Evolutionary conservation across 2,888 invertebrate species (phyloP), one percentile per base, ranked within the genome.

Genomic region (Seira ritae): DNA sequence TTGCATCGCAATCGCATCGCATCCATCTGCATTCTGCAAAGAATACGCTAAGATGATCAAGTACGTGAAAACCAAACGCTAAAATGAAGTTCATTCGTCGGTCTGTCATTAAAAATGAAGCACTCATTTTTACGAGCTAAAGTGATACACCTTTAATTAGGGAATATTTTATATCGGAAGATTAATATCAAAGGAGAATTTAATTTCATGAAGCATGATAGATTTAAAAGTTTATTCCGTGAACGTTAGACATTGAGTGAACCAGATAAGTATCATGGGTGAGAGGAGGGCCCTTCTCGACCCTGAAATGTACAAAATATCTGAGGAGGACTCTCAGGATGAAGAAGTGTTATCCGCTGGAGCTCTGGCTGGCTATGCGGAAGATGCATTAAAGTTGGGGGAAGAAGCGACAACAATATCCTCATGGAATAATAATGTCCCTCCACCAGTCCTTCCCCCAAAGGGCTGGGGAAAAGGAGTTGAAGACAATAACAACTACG

Each of bases 261-360:
- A 86, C 85, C 84, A 75, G 77, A 62, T 84, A 86, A 31, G 50
- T 81, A 31, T 31, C 2, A 31, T 31, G 31, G 31, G 31, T 31
- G 31, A 31, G 31, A 31, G 31, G n/a, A 78, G 88, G 22, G 82
- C 86, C 1, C 67, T 86, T 8, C 75, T 88, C 8, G 87, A 87
- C 69, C 85, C 87, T 23, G 87, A 88, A 72, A 88, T 88, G 87
- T 88, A 88, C 80, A 88, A 88, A 84, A 88, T 88, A 10, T 88
- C 87, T n/a, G 88, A 88, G 60, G 88, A 88, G 66, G 88, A 88
- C 69, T 88, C 87, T 10, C 88, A 88, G 68, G 88, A 88, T 75
- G 88, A 88, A 72, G 88, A 88, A 73, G 87, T 88, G 8, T 62
- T 87, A 0, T 78, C 78, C 12, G 60, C 70, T 22, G 24, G 67